Base-by-base conservation (phyloP, 1,140 invertebrate species). In the Argopecten irradians region DNA sequence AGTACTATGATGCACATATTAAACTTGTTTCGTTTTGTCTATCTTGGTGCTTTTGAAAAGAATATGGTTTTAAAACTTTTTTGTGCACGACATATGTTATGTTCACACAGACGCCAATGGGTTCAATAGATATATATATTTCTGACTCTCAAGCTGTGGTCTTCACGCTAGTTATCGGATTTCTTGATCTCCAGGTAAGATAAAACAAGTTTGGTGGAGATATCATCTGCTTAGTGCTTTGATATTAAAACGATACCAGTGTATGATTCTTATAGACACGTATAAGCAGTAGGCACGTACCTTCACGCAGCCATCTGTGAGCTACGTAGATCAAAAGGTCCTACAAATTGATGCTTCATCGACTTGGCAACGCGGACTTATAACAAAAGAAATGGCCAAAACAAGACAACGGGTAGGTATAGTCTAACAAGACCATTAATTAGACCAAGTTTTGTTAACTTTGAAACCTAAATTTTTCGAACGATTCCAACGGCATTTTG, bases 261-360 rank as follows among this genome's bases (percentile, higher is more conserved):
- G 87, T 89, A 87, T 71, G 36, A 71, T 41, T 85, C 43, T 82
- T 41, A 84, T 86, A 88, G 84, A 84, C 86, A 88, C 85, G 83
- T 86, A 85, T 32, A 55, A 83, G 71, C 43, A 84, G 88, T 87
- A 90, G 85, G 87, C 87, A 90, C 71, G 87, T 84, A 71, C 55
- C 55, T 84, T 90, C 89, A 87, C 87, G 89, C 88, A 87, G 82
- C 71, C 87, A 87, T 88, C 84, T 86, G 87, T 84, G 89, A 90
- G 89, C 86, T 82, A 87, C 84, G 46, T 41, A 83, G 89, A 88
- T 90, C 89, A 88, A 33, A 88, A 84, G 84, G 46, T 87, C 39
- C 28, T 84, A 82, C 83, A 87, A 87, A 84, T 34, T 87, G 83
- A 87, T 84, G 34, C 86, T 83, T 82, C 84, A 83, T 87, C 86